Conservation (phyloP, 2,888 invertebrate species). For the Carabus problematicus region DNA sequence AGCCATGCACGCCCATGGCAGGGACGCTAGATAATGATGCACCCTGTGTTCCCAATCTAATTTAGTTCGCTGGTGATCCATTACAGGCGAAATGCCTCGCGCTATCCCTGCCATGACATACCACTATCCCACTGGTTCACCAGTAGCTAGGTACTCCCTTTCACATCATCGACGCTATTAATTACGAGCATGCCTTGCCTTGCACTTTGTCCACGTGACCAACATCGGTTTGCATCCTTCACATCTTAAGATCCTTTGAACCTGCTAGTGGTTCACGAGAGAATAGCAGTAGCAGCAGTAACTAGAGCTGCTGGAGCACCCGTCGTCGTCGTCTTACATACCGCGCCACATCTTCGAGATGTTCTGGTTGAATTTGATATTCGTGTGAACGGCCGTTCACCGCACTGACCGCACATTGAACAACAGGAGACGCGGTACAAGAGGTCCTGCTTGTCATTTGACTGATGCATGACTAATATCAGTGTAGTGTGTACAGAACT, state of each 20-base stretch:
- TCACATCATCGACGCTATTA: slow-evolving; percentile 28
- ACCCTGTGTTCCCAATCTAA: too few relatives aligned
- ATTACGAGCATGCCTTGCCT: slow-evolving; percentile 19
- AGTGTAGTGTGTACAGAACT: too few relatives aligned
- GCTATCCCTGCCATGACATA: background rate
- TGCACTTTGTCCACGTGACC: slow-evolving; percentile 18
- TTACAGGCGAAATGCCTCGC: too few relatives aligned
- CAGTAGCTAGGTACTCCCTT: background rate
- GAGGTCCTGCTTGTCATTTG: slow-evolving; percentile 15
- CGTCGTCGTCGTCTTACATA: background rate
- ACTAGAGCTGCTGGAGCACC: too few relatives aligned
- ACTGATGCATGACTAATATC: slow-evolving; percentile 9
- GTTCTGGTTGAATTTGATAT: slow-evolving; percentile 31
- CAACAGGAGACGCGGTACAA: background rate
- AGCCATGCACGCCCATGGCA: background rate
- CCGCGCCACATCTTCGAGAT: background rate
- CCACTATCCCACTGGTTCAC: background rate
- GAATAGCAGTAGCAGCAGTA: background rate
- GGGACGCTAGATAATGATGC: too few relatives aligned
- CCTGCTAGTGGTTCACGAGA: background rate
- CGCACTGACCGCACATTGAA: background rate
- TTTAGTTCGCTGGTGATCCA: too few relatives aligned
- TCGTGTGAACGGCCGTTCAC: slow-evolving; percentile 14
- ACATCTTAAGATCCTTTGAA: slow-evolving; percentile 25
- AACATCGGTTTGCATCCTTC: slow-evolving; percentile 3